Conservation (phyloP, 2,888 invertebrate species). For the Hydrotaea cyrtoneurina region DNA sequence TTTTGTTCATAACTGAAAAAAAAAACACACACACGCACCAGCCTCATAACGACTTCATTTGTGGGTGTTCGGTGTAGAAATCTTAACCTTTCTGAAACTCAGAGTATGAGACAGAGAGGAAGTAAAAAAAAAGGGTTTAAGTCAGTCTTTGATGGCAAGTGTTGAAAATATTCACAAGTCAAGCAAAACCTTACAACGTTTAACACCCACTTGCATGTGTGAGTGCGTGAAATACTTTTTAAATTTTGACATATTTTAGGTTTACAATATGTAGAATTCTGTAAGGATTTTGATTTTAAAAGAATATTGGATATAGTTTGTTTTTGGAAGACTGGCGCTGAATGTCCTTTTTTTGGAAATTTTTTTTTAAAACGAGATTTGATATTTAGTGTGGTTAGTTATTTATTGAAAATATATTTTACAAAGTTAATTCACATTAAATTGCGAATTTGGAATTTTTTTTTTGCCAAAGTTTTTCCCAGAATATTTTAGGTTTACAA, state of each 20-base stretch:
- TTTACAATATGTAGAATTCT: background rate
- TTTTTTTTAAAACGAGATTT: background rate
- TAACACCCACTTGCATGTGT: too few species aligned
- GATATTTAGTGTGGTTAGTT: too few species aligned
- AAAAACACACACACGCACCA: too few species aligned
- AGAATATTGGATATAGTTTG: background rate
- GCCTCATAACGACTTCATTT: background rate
- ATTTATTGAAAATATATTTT: too few species aligned
- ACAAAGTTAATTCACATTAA: too few species aligned
- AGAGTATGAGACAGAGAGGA: too few species aligned
- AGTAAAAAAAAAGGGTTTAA: background rate
- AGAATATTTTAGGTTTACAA: too few species aligned
- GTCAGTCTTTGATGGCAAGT: too few species aligned
- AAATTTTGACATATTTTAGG: background rate
- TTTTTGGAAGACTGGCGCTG: background rate
- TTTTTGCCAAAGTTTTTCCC: too few species aligned
- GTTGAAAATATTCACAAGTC: too few species aligned
- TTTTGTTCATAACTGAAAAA: conserved; percentile 54
- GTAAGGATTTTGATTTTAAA: background rate
- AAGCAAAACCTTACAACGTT: too few species aligned
- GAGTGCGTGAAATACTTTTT: background rate
- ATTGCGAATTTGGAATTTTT: too few species aligned
- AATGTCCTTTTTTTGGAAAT: background rate
- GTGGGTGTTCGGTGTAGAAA: background rate
- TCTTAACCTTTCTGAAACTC: background rate